Evolutionary conservation across 2,888 invertebrate species (phyloP), one percentile per base, ranked within the genome.

Genomic region (Taphrorychus bicolor): DNA sequence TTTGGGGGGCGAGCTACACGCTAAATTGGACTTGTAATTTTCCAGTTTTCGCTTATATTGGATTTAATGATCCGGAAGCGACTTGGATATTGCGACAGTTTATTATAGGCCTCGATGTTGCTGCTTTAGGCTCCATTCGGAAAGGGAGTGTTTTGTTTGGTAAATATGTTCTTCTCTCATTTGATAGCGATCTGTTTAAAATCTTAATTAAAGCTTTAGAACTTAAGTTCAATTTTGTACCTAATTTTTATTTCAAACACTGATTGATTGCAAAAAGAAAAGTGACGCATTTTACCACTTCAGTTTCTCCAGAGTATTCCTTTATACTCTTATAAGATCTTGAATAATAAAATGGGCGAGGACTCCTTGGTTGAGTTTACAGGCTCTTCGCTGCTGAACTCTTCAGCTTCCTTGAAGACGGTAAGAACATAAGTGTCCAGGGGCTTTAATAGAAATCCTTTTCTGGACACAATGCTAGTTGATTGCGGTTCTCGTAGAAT

Each of bases 241-340:
- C n/a, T n/a, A n/a, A n/a, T n/a, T n/a, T n/a, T n/a, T n/a, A n/a
- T n/a, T n/a, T n/a, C n/a, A n/a, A n/a, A n/a, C n/a, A n/a, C n/a
- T n/a, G n/a, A n/a, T n/a, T n/a, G n/a, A n/a, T n/a, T 67, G 82
- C 76, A 19, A 79, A 66, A 5, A 88, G 87, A 61, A 87, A 79
- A 3, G 87, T 87, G 32, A 85, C 80, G 79, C 86, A 88, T 76
- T 85, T 87, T 71, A 85, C 85, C 75, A 84, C 84, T 71, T 88
- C 87, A 2, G 63, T 57, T 79, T 94, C 93, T 0, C 94, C 94
- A 76, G 92, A 93, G n/a, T 93, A 83, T 73, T 93, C 94, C 76
- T 91, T 92, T 62, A 94, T 82, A 81, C 92, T 89, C 24, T 92
- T 86, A 76, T 88, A 89, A 0, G 91, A 91, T 73, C 88, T 89